Evolutionary conservation across 2,113 vertebrate species (phyloP), one percentile per base, ranked within the genome.

Genomic region (Vulpes lagopus): DNA sequence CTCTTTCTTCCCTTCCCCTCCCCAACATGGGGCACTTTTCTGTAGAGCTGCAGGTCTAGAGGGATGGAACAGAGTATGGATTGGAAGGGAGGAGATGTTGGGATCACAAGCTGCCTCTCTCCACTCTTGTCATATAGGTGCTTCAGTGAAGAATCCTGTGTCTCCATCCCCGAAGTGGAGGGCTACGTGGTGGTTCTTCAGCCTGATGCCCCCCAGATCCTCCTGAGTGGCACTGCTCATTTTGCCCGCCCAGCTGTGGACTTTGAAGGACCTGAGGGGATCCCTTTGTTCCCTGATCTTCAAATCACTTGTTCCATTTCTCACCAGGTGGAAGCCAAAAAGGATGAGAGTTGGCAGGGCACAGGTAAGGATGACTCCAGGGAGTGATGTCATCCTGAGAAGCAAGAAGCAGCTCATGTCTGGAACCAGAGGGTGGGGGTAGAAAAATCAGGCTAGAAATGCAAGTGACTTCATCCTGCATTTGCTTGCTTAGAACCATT

Each of bases 151-250:
- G 99, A 99, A 97, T 99, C 99, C 97, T 99, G 99, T 65, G 99
- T 99, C 95, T 99, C 99, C 78, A 99, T 99, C 91, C 99, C 99
- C 3, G 99, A 99, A 95, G 99, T 99, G 94, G 99, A 99, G 96
- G 99, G 99, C 71, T 99, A 99, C 7, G 99, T 99, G 97, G 99
- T 99, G 97, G 99, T 99, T 55, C 99, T 99, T 19, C 99, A 99
- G 98, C 99, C 99, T 0, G 99, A 99, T 5, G 99, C 99, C 32
- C 99, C 99, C 32, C 99, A 99, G 98, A 99, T 99, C 98, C 99
- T 99, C 23, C 98, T 99, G 76, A 99, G 99, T 3, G 99, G 99
- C 55, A 99, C 98, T 8, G 98, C 99, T 19, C 99, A 99, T 97
- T 99, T 99, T 98, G 99, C 99, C 65, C 99, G 99, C 67, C 99